A percentile compares a stretch with the other conserved stretches of the same genome.
Conservation (phyloP, 2,797 vertebrate genomes). For the Peromyscus aztecus region DNA sequence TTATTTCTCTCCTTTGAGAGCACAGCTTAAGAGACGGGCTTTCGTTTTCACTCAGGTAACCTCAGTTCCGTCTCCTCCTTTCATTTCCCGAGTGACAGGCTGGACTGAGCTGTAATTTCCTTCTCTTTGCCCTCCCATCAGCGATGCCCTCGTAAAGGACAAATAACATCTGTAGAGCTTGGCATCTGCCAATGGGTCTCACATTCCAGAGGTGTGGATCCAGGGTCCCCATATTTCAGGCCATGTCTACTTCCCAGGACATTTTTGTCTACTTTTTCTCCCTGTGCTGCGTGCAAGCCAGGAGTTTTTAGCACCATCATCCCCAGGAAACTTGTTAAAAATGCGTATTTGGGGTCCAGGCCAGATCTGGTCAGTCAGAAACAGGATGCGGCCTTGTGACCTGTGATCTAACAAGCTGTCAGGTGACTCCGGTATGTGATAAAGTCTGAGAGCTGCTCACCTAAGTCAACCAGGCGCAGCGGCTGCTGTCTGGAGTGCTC, state of each 20-base stretch:
- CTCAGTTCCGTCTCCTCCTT: not conserved
- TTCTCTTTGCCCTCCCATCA: not conserved
- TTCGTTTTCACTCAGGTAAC: conserved; percentile 4
- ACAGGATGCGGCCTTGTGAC: not conserved
- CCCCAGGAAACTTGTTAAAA: conserved; percentile 27
- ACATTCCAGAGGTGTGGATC: not conserved
- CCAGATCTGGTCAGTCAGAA: not conserved
- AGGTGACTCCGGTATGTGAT: not conserved
- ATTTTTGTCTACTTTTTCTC: not conserved
- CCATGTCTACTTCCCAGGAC: not conserved
- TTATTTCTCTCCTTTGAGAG: conserved; percentile 39
- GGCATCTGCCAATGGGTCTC: not conserved
- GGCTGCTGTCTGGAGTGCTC: not conserved
- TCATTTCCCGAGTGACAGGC: conserved; percentile 27
- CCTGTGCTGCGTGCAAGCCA: not conserved
- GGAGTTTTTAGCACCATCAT: not conserved
- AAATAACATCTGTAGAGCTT: not conserved
- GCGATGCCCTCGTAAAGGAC: not conserved
- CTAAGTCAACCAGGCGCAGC: not conserved
- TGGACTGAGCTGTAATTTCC: not conserved
- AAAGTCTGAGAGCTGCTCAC: not conserved
- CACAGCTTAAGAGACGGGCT: not conserved
- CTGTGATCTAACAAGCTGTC: not conserved
- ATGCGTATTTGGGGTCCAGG: not conserved
- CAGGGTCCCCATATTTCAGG: not conserved